Percentiles rank a stretch among this genome's conserved stretches.
Conservation (phyloP, 1,140 invertebrate genomes). For the Rhagoletis zephyria region DNA sequence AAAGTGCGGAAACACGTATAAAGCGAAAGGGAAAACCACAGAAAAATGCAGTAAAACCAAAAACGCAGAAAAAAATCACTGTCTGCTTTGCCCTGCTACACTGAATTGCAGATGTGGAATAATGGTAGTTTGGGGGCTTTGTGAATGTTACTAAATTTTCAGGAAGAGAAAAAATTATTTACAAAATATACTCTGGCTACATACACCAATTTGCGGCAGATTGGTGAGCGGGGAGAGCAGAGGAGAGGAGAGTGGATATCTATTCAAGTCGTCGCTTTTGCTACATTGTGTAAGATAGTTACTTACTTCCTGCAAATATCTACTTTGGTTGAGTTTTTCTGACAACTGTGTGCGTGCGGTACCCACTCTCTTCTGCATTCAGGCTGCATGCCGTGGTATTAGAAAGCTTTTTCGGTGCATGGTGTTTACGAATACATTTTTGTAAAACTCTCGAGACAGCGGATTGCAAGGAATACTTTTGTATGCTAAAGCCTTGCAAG, state of each 20-base stretch:
- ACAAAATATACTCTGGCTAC: not conserved
- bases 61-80: not conserved
- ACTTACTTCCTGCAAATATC: slow-evolving; percentile 1
- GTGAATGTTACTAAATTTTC: slow-evolving; percentile 11
- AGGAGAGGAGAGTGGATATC: not conserved
- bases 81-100: not conserved
- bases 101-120: slow-evolving; percentile 19
- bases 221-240: too few relatives aligned
- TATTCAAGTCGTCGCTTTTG: slow-evolving; percentile 21
- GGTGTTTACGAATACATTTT: slow-evolving; percentile 8
- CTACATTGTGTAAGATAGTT: slow-evolving; percentile 39
- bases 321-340: slow-evolving; percentile 25
- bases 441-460: slow-evolving; percentile 33
- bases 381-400: not conserved
- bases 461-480: slow-evolving; percentile 3
- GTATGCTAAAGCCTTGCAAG: slow-evolving; percentile 1
- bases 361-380: not conserved
- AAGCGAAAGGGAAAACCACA: slow-evolving; percentile 21
- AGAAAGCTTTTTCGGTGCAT: not conserved
- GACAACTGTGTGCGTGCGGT: not conserved
- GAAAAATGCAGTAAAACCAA: not conserved
- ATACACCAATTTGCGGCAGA: not conserved
- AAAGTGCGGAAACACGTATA: not conserved
- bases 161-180: not conserved
- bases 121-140: slow-evolving; percentile 9